Evolutionary conservation across 2,888 invertebrate genomes (phyloP).

Genomic region (Hylaea fasciaria): DNA sequence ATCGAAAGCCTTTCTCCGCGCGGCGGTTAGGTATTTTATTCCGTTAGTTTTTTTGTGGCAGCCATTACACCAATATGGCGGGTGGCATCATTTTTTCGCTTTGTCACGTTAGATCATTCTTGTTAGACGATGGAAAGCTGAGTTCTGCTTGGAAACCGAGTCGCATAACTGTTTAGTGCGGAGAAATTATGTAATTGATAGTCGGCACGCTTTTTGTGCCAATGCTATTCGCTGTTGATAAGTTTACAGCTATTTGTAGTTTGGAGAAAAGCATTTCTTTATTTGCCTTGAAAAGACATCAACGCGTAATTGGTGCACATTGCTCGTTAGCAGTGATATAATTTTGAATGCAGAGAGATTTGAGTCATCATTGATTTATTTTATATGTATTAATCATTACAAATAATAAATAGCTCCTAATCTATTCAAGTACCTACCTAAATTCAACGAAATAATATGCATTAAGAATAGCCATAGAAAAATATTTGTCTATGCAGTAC

Average conservation of each 20-base stretch:
- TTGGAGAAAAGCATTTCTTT: constrained; percentile 11
- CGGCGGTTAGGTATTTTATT: constrained; percentile 82
- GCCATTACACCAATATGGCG: constrained; percentile 81
- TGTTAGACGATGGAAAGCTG: constrained; percentile 76
- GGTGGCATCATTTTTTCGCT: constrained; percentile 83
- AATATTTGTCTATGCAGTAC: no score
- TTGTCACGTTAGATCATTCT: constrained; percentile 85
- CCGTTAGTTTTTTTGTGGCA: constrained; percentile 84
- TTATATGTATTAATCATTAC: no score
- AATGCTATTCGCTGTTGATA: constrained; percentile 24
- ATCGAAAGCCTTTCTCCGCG: constrained; percentile 85
- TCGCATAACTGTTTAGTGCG: constrained; percentile 73
- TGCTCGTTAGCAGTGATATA: background rate
- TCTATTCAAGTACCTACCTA: no score
- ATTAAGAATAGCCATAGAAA: no score
- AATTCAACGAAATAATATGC: no score
- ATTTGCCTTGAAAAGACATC: constrained; percentile 28
- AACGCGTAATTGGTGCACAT: constrained; percentile 33
- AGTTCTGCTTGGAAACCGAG: constrained; percentile 61
- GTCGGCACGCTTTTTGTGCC: constrained; percentile 42
- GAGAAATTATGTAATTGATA: constrained; percentile 78
- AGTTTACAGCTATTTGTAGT: constrained; percentile 29
- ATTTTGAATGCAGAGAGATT: no score
- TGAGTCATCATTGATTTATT: no score
- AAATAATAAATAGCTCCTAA: no score